Conservation (phyloP, 1,140 invertebrate species). For the Rhyzopertha dominica region DNA sequence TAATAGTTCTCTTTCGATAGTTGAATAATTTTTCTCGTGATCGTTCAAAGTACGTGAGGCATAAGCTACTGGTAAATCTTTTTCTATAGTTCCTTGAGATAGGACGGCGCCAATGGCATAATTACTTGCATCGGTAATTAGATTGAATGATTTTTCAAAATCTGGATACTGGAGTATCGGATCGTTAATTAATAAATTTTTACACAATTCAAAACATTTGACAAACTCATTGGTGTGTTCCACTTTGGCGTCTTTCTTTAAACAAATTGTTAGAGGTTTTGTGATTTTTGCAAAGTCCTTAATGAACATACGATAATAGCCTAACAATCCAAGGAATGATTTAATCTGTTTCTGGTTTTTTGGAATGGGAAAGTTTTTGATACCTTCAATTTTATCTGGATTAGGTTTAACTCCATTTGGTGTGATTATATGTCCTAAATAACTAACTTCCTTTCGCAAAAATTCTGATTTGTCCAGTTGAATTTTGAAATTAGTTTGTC, state of each 20-base stretch:
- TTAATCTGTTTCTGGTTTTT: conserved; percentile 24
- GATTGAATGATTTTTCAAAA: conserved; percentile 32
- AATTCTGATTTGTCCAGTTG: conserved; percentile 35
- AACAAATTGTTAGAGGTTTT: conserved; percentile 19
- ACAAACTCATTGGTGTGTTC: conserved; percentile 11
- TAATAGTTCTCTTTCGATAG: conserved; percentile 11
- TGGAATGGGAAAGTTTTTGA: conserved; percentile 23
- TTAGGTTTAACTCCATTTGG: conserved; percentile 20
- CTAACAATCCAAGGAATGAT: conserved; percentile 21
- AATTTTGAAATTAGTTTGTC: conserved; percentile 26
- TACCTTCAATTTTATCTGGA: conserved; percentile 23
- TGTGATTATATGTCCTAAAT: conserved; percentile 38
- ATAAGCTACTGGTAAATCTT: conserved; percentile 17
- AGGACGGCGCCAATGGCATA: conserved; percentile 28
- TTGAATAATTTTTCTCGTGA: conserved; percentile 9
- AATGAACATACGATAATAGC: conserved; percentile 22
- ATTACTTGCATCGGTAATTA: conserved; percentile 35
- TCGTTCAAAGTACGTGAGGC: conserved; percentile 3
- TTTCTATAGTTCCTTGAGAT: conserved; percentile 25
- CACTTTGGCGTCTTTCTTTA: conserved; percentile 23
- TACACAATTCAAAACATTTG: conserved; percentile 15
- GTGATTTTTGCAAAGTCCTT: conserved; percentile 15
- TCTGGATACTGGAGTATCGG: conserved; percentile 32
- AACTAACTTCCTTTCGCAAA: conserved; percentile 38
- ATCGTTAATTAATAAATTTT: conserved; percentile 20